Base-by-base conservation (phyloP, 2,113 vertebrate genomes). In the Sceloporus undulatus region DNA sequence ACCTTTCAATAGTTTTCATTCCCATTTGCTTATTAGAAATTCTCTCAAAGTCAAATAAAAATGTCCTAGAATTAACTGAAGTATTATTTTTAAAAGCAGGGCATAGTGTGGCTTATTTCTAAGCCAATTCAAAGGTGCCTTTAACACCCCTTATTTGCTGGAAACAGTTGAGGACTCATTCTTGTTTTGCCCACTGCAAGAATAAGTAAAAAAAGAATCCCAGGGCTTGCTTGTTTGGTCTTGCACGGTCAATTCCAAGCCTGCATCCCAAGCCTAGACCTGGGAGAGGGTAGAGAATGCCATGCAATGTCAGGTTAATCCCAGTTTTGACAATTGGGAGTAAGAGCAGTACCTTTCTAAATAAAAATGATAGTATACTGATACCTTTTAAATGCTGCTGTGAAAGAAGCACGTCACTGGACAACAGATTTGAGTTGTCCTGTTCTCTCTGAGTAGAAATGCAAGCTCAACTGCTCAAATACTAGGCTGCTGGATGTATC, bases 351-450 rank as follows among this genome's bases (percentile, higher is more conserved):
- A 78, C 66, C 11, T 18, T 62, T 62, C 18, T 16, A 62, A 62
- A 62, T 62, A 62, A 73, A 73, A 16, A 4, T 34, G 3, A 34
- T 14, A 16, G 19, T 75, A 27, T 21, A 1, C n/a, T 13, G 7
- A 40, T 48, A 18, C 9, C 65, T 29, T 40, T 38, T 16, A 18
- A 25, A 1, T 0, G 0, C 14, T 85, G 21, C 56, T 71, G 5
- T 54, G 34, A 86, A 82, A 34, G 0, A 0, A 27, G 0, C 0
- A 0, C 48, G 79, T 0, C 0, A 1, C 34, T 1, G 14, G 40
- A 38, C 21, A 38, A 0, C 19, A 23, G 5, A 18, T 82, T 65
- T 29, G 88, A 54, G 34, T 85, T n/a, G 4, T 42, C 79, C 9
- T 52, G 71, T 76, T 0, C 0, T 3, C 11, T 0, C 82, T 5